These are phyloP conservation scores for Tragelaphus buxtoni DNA, from an alignment of 2,113 vertebrate species.

Conservation along the genomic window DNA sequence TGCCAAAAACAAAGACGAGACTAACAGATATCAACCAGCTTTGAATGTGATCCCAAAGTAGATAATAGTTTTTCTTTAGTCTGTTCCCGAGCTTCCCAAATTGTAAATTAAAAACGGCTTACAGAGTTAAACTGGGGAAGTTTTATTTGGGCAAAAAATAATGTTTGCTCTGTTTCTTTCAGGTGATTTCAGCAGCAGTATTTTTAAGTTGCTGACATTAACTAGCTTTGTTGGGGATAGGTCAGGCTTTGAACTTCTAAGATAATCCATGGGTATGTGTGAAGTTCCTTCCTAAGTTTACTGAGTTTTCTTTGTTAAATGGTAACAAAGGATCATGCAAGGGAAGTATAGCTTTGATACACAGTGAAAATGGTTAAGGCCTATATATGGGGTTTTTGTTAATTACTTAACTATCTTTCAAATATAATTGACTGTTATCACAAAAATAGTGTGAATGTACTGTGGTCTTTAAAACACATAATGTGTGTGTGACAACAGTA, in stretches of 20 bases:
- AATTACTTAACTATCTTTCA: background rate
- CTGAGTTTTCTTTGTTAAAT: constrained; percentile 17
- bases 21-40: background rate
- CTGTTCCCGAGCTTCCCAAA: background rate
- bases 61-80: constrained; percentile 2
- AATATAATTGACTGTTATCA: background rate
- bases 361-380: background rate
- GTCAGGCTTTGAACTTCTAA: background rate
- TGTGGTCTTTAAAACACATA: background rate
- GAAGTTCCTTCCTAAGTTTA: background rate
- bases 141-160: constrained; percentile 20
- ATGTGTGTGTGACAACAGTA: background rate
- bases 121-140: background rate
- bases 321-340: background rate
- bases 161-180: background rate
- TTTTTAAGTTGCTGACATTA: constrained; percentile 32
- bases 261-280: background rate
- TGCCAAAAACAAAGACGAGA: background rate
- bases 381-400: background rate
- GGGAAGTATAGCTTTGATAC: background rate
- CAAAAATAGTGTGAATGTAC: background rate
- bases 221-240: background rate
- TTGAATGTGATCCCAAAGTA: background rate
- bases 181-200: background rate
- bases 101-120: constrained; percentile 34